Evolutionary conservation across 2,888 invertebrate genomes (phyloP), one percentile per base, ranked within the genome.

Genomic region (Polyploca ridens): DNA sequence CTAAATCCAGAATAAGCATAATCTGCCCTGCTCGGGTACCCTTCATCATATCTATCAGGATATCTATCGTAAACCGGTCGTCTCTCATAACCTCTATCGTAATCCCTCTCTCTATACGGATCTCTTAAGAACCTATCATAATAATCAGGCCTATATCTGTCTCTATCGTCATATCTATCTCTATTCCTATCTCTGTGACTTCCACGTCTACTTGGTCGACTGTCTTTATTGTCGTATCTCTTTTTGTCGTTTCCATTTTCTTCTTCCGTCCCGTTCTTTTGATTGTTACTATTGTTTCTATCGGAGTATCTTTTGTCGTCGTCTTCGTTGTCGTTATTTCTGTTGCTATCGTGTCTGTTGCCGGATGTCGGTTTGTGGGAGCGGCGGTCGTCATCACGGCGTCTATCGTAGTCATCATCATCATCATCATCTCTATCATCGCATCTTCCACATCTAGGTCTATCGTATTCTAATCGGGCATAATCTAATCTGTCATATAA

Each of bases 61-160:
- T 88, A 87, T 65, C 90, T 84, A 3, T 92, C 91, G 67, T 88
- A 89, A 13, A 77, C 64, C 0, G 91, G 91, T 33, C 91, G 77
- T 63, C 90, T 81, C 19, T 87, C 86, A 54, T 46, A 46, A 65
- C 88, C 84, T 61, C 89, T 76, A 8, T 87, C 84, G 57, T 83
- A 84, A 67, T 87, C 87, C 62, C 89, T 84, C 59, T 89, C 89
- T 72, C 90, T 87, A 63, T 89, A 87, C 0, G 92, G 89, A 70
- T 93, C 93, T 70, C 91, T 84, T 57, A 92, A 68, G 68, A 91
- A 92, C 64, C 91, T 84, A 49, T 93, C 92, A 65, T 93, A 93
- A 63, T 93, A 90, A 69, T 93, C 92, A 11, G 89, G 90, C n/a
- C 89, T 84, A 65, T 93, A 92, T 69, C 90, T 86, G 58, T 93